Percentiles rank a stretch among this genome's conserved stretches.
Evolutionary conservation across 2,797 vertebrate genomes (phyloP).

Genomic region (Varecia variegata): DNA sequence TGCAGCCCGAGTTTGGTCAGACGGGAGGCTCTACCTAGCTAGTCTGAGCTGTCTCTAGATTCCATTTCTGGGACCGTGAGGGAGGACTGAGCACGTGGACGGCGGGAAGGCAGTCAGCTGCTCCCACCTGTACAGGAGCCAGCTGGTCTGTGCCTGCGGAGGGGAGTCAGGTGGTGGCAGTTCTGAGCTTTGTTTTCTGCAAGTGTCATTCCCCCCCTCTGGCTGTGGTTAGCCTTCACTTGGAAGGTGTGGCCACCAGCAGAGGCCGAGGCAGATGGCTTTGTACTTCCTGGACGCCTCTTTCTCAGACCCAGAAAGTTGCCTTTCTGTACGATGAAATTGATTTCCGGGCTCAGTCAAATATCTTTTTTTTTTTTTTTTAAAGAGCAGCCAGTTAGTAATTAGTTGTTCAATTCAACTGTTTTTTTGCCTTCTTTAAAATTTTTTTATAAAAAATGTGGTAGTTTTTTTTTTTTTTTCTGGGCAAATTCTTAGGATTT

Average conservation of each 20-base stretch:
- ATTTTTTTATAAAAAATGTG: conserved; percentile 8
- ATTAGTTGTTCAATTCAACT: conserved; percentile 67
- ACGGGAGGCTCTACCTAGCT: rapidly evolving
- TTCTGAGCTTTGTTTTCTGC: neutral
- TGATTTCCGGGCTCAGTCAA: conserved; percentile 31
- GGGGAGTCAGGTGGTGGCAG: neutral
- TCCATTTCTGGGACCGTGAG: neutral
- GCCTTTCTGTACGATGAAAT: neutral
- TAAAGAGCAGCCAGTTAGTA: conserved; percentile 47
- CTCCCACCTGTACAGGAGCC: neutral
- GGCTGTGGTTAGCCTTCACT: neutral
- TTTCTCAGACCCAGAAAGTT: neutral
- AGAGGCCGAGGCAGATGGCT: rapidly evolving
- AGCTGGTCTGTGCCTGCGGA: neutral
- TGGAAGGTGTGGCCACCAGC: neutral
- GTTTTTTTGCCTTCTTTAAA: conserved; percentile 9
- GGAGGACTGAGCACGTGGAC: rapidly evolving
- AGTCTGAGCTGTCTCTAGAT: rapidly evolving
- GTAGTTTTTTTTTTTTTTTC: conserved; percentile 63
- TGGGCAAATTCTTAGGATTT: conserved; percentile 76
- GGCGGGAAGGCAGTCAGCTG: rapidly evolving
- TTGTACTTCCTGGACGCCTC: neutral
- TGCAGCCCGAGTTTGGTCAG: rapidly evolving
- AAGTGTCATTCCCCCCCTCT: rapidly evolving
- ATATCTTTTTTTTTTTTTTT: neutral